Base-by-base conservation (phyloP, 2,797 vertebrate species). In the Heteromormyrus szaboi region DNA sequence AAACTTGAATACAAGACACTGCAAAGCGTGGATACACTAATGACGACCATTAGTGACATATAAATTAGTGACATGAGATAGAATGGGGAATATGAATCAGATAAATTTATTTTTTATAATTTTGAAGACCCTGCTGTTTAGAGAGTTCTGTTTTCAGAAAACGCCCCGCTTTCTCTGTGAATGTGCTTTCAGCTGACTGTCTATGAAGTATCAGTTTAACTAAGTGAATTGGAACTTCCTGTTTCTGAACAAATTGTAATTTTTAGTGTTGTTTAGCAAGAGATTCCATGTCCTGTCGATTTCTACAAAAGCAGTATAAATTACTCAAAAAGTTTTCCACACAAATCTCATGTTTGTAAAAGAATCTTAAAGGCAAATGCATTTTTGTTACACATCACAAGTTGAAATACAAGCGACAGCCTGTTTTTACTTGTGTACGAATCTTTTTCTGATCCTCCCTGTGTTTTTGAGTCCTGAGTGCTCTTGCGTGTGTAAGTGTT, bases 361-460 rank as follows among this genome's bases (percentile, higher is more conserved):
- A 6, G 17, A 41, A 33, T 33, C 6, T 41, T 79, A 76, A 44
- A 76, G 37, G 12, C n/a, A 85, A 51, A 84, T 50, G 46, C 5
- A 46, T 89, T 59, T 89, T 50, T 72, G 50, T 76, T 86, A 54
- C 48, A 29, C 17, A 46, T 44, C 22, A 88, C 88, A 25, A 29
- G 22, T 41, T 48, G 85, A 76, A 85, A 88, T 88, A 48, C 53
- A 33, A 84, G 25, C 37, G 12, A 17, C 33, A 44, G 62, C 29
- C 88, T 6, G 6, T 53, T 62, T 62, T 85, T 53, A 89, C 33
- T 29, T 11, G 14, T 59, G 54, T 72, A 46, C 53, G 83, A 89
- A 22, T 76, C 33, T 62, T 22, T 50, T 6, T 72, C 9, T 14
- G 19, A 19, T 41, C 62, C 25, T 86, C 11, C 33, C 51, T 56